Evolutionary conservation across 2,113 vertebrate species (phyloP), one percentile per base, ranked within the genome.

Genomic region (Alosa alosa): DNA sequence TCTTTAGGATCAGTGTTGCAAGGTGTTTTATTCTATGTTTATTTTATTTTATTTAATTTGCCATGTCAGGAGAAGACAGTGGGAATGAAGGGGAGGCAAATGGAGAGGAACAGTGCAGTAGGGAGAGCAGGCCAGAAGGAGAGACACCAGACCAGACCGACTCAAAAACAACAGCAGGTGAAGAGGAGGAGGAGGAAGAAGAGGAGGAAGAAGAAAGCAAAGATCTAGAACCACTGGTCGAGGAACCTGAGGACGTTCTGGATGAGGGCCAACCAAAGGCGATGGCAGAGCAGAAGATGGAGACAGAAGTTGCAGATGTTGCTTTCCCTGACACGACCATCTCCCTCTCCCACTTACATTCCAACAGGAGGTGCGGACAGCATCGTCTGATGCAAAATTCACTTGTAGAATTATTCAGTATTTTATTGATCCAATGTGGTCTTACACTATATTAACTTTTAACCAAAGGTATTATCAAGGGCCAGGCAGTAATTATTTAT

Each of bases 251-350:
- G 4, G 86, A 41, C 13, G 72, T 41, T 15, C 31, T 17, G 17
- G 72, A 72, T 0, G 1, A 9, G 13, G 68, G 50, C 1, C 68
- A 82, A 31, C 68, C 84, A 20, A 78, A 86, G 25, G 87, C 46
- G 1, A 89, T 87, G 17, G 86, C 36, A 1, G 57, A 75, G 55
- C 81, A 89, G 6, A 86, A 18, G 82, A 36, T 2, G 81, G 39
- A 36, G 90, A 89, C 81, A 55, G 75, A 86, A 36, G 44, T 7
- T 57, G 85, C 1, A 68, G 96, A 87, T 87, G 64, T 97, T 68
- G 91, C 88, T 90, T 99, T 97, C 81, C 98, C 98, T 0, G 97
- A 99, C 64, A 99, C 98, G 0, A 92, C 95, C 2, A 99, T 99
- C 25, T 96, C 98, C 52, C 94, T 99, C 85, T 96, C 97, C 0